phyloP scores from a whole-genome alignment of 2,888 invertebrate species.

The Campopleginae sp. region DNA sequence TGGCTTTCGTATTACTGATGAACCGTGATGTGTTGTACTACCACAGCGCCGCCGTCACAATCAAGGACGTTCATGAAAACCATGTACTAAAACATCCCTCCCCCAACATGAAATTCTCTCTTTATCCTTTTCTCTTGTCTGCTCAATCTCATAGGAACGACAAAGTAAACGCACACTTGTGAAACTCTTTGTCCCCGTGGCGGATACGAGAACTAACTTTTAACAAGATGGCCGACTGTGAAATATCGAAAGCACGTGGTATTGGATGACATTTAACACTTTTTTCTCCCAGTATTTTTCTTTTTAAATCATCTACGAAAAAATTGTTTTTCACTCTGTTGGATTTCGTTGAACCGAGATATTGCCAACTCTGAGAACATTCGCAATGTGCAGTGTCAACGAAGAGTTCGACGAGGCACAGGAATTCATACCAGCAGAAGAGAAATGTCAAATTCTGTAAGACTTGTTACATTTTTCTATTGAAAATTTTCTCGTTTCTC shows the following conservation, averaged over 20 bases:
- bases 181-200: background rate
- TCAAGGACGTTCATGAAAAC: conserved; percentile 54
- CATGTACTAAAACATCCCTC: conserved; percentile 44
- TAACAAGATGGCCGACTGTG: conserved; percentile 27
- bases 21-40: conserved; percentile 38
- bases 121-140: conserved; percentile 3
- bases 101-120: conserved; percentile 7
- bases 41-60: conserved; percentile 46
- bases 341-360: background rate
- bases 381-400: conserved; percentile 65
- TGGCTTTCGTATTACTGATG: conserved; percentile 53
- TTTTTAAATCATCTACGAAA: background rate
- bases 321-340: background rate
- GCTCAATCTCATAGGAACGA: background rate
- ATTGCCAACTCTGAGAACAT: background rate
- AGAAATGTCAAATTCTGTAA: conserved; percentile 47
- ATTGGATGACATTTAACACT: conserved; percentile 9
- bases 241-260: conserved; percentile 36
- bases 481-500: background rate
- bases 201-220: conserved; percentile 12
- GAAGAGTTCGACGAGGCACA: conserved; percentile 59
- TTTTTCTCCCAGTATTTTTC: background rate
- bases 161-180: background rate
- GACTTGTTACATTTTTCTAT: conserved; percentile 10
- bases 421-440: conserved; percentile 53